phyloP scores from a whole-genome alignment of 2,888 invertebrate genomes.

The Parascotia fuliginaria region DNA sequence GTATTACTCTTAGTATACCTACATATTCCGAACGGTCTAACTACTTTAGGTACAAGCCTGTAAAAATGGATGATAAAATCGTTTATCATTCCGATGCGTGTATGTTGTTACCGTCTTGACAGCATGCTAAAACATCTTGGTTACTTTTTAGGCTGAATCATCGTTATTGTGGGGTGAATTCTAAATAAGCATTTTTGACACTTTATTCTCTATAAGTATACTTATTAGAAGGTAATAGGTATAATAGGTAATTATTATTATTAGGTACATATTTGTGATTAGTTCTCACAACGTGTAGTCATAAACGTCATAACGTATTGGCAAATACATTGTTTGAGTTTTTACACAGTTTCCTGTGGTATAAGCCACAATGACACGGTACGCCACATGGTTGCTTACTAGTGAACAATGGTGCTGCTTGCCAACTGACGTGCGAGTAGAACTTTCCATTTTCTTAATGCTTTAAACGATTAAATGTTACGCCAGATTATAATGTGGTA shows the following conservation, averaged over 20 bases:
- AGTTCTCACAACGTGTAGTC: slow-evolving; percentile 48
- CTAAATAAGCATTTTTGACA: too few relatives aligned
- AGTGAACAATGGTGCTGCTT: slow-evolving; percentile 64
- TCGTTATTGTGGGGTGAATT: too few relatives aligned
- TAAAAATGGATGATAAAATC: too few relatives aligned
- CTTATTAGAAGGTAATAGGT: too few relatives aligned
- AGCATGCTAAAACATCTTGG: too few relatives aligned
- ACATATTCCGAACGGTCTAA: too few relatives aligned
- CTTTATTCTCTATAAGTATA: too few relatives aligned
- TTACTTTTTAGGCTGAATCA: too few relatives aligned
- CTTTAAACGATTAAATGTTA: slow-evolving; percentile 38
- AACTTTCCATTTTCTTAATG: slow-evolving; percentile 55
- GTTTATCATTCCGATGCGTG: too few relatives aligned
- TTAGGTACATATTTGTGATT: not conserved
- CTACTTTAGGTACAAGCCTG: too few relatives aligned
- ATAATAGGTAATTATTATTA: not conserved
- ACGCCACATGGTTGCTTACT: slow-evolving; percentile 56
- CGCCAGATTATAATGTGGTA: slow-evolving; percentile 25
- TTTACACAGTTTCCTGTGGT: slow-evolving; percentile 54
- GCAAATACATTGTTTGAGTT: slow-evolving; percentile 71
- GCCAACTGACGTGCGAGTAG: slow-evolving; percentile 50
- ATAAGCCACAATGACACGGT: slow-evolving; percentile 61
- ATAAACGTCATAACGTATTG: slow-evolving; percentile 51
- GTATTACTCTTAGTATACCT: too few relatives aligned
- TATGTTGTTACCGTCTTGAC: too few relatives aligned